Evolutionary conservation across 2,797 vertebrate genomes (phyloP).

Genomic region (Chaenodraco wilsoni): DNA sequence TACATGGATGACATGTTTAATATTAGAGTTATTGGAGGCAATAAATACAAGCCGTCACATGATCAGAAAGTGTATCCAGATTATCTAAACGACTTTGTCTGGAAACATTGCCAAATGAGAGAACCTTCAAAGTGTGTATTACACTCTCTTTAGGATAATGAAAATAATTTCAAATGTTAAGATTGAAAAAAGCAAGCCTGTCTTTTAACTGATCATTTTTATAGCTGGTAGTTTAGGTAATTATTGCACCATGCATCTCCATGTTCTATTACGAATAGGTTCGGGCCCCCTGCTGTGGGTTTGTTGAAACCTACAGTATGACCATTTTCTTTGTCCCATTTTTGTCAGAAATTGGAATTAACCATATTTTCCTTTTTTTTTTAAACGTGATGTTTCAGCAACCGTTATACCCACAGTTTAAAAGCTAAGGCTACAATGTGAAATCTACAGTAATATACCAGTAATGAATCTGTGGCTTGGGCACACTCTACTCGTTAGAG

Average conservation of each 20-base stretch:
- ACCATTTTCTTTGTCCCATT: background rate
- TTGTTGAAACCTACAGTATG: background rate
- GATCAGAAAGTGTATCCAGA: background rate
- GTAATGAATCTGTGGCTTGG: conserved; percentile 11
- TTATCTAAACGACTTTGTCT: background rate
- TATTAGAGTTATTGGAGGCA: background rate
- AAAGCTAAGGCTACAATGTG: background rate
- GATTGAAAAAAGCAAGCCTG: background rate
- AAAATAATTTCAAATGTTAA: background rate
- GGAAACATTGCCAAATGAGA: too few relatives aligned
- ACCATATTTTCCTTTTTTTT: background rate
- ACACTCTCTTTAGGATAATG: background rate
- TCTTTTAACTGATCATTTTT: background rate
- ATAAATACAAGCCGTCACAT: background rate
- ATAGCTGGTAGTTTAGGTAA: background rate
- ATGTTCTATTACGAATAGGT: background rate
- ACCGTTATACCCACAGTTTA: background rate
- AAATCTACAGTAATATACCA: background rate
- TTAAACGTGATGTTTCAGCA: background rate
- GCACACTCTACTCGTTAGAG: conserved; percentile 21
- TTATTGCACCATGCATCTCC: background rate
- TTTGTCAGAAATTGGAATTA: background rate
- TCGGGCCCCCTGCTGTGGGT: background rate
- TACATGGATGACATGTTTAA: background rate
- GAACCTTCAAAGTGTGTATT: background rate